Conservation (phyloP, 2,113 vertebrate species). For the Rattus rattus region DNA sequence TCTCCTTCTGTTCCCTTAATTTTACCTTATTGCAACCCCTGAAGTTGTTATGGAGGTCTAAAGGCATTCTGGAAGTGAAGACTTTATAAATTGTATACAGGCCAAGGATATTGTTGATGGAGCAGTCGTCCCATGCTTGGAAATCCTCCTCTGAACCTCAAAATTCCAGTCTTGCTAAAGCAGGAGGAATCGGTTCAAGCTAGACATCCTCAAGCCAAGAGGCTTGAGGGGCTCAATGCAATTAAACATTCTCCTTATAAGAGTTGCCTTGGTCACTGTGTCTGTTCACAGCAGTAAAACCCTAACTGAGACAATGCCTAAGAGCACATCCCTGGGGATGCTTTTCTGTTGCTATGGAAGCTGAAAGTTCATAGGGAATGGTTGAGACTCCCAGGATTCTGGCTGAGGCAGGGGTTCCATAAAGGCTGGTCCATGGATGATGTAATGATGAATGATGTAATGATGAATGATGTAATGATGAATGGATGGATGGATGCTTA, state of each 20-base stretch:
- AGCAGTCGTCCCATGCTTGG: fast-evolving
- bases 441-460: not conserved
- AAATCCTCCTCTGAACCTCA: fast-evolving
- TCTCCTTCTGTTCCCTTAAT: not conserved
- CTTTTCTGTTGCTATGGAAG: not conserved
- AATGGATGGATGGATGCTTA: not conserved
- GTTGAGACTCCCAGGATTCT: not conserved
- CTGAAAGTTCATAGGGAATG: not conserved
- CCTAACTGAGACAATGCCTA: not conserved
- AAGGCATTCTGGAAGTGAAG: not conserved
- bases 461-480: no score
- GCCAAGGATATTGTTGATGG: no score
- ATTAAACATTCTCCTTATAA: no score
- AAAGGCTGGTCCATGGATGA: not conserved
- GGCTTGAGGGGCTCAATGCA: no score
- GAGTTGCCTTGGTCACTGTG: no score
- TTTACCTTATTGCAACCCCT: not conserved
- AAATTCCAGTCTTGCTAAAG: no score
- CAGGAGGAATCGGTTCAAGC: not conserved
- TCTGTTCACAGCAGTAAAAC: no score
- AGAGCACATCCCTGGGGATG: not conserved
- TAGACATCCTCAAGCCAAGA: not conserved
- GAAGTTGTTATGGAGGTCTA: not conserved
- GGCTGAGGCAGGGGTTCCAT: not conserved
- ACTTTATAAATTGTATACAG: not conserved